Evolutionary conservation across 2,797 vertebrate species (phyloP).

Genomic region (Gouania willdenowi): DNA sequence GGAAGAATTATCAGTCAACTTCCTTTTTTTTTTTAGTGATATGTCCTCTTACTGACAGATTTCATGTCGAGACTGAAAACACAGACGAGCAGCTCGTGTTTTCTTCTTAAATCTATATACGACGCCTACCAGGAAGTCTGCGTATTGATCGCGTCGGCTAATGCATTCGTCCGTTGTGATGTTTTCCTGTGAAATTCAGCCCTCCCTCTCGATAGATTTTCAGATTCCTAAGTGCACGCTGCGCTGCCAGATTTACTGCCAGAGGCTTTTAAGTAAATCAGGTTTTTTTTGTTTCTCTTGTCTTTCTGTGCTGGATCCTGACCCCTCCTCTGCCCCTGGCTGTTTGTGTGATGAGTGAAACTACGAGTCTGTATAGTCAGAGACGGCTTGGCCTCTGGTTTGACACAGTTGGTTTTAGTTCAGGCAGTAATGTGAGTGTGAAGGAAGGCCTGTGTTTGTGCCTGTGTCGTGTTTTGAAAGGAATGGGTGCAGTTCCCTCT

Average conservation of each 20-base stretch:
- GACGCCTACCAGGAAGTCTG: conserved; percentile 5
- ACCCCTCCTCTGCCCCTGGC: background rate
- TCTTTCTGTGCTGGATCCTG: too few species aligned
- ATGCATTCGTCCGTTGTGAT: conserved; percentile 28
- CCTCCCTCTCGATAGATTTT: conserved; percentile 9
- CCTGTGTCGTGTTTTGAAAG: background rate
- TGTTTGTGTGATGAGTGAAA: background rate
- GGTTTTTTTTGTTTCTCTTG: conserved; percentile 2
- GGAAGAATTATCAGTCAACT: background rate
- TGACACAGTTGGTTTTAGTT: conserved; percentile 18
- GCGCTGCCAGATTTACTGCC: conserved; percentile 16
- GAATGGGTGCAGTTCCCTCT: background rate
- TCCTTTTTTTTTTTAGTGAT: background rate
- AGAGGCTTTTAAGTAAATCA: conserved; percentile 24
- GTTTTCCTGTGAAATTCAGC: conserved; percentile 34
- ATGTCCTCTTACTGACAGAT: conserved; percentile 1
- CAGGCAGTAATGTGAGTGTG: conserved; percentile 7
- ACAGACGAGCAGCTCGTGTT: conserved; percentile 6
- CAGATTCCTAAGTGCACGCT: conserved; percentile 35
- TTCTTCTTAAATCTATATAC: conserved; percentile 4
- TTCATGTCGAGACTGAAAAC: conserved; percentile 8
- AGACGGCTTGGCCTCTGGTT: background rate
- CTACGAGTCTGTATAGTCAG: conserved; percentile 3
- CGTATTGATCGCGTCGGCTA: conserved; percentile 43
- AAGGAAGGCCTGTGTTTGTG: background rate